Evolutionary conservation across 2,888 invertebrate genomes (phyloP).

Genomic region (Cenopis cana): DNA sequence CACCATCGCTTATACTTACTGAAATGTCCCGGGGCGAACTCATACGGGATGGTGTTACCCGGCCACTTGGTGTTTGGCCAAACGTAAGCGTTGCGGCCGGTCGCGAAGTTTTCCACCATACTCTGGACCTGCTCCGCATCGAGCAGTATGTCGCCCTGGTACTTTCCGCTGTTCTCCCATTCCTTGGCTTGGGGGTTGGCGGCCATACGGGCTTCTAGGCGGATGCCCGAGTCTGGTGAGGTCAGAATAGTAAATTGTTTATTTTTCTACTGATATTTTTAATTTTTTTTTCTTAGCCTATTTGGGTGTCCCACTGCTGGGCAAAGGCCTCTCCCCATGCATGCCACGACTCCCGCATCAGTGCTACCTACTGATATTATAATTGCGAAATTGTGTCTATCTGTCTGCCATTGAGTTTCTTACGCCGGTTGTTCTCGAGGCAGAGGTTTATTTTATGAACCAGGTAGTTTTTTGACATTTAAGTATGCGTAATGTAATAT

Average conservation of each 20-base stretch:
- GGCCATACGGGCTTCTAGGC: conserved; percentile 52
- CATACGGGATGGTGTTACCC: conserved; percentile 55
- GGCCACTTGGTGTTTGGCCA: conserved; percentile 62
- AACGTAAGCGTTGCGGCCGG: conserved; percentile 59
- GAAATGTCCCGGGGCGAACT: conserved; percentile 53
- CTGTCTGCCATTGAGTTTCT: too few species aligned
- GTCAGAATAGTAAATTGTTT: neutral
- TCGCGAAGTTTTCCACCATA: conserved; percentile 56
- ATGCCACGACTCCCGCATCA: too few species aligned
- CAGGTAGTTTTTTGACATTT: too few species aligned
- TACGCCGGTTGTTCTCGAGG: too few species aligned
- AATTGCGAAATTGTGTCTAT: too few species aligned
- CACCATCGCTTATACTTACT: conserved; percentile 57
- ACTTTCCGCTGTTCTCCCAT: conserved; percentile 66
- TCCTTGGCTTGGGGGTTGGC: conserved; percentile 51
- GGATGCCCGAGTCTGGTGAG: conserved; percentile 51
- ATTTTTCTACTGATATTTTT: too few species aligned
- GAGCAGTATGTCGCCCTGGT: conserved; percentile 65
- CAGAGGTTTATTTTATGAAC: too few species aligned
- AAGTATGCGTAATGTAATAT: too few species aligned
- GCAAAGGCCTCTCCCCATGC: too few species aligned
- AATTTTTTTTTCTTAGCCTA: too few species aligned
- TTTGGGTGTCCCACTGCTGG: too few species aligned
- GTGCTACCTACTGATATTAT: too few species aligned
- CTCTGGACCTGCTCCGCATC: conserved; percentile 57